Conservation (phyloP, 2,888 invertebrate genomes). For the Notodonta dromedarius region DNA sequence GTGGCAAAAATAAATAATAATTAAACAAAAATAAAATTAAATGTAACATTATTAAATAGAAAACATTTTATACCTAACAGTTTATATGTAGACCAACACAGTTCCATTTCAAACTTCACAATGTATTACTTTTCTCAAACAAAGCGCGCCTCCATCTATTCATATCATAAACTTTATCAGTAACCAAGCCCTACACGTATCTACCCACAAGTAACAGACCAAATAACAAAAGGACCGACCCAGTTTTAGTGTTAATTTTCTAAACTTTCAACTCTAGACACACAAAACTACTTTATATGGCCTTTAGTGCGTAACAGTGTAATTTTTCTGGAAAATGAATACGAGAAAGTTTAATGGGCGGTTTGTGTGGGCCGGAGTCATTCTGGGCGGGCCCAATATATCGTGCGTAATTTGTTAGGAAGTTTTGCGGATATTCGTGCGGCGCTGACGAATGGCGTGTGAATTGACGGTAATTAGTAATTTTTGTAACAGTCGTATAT, state of each 20-base stretch:
- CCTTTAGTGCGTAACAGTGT: conserved; percentile 11
- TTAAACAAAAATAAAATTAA: too few species aligned
- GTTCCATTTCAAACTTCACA: neutral
- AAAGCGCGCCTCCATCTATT: neutral
- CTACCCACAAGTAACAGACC: conserved; percentile 15
- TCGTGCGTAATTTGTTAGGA: neutral
- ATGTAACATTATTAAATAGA: too few species aligned
- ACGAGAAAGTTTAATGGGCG: conserved; percentile 15
- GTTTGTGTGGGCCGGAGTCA: neutral
- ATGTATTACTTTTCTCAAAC: neutral
- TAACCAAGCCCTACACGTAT: conserved; percentile 10
- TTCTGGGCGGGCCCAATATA: neutral
- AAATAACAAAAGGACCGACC: conserved; percentile 16
- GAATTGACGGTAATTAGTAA: neutral
- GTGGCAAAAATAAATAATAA: too few species aligned
- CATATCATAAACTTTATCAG: conserved; percentile 10
- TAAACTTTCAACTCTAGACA: conserved; percentile 14
- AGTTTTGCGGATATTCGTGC: neutral
- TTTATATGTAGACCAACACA: neutral
- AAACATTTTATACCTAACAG: too few species aligned
- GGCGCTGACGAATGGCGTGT: neutral
- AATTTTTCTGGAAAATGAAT: conserved; percentile 22
- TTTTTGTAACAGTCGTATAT: too few species aligned
- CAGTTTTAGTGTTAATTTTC: conserved; percentile 15
- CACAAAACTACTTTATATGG: conserved; percentile 10